phyloP scores from a whole-genome alignment of 2,888 invertebrate species.

The Drosophila monieri region DNA sequence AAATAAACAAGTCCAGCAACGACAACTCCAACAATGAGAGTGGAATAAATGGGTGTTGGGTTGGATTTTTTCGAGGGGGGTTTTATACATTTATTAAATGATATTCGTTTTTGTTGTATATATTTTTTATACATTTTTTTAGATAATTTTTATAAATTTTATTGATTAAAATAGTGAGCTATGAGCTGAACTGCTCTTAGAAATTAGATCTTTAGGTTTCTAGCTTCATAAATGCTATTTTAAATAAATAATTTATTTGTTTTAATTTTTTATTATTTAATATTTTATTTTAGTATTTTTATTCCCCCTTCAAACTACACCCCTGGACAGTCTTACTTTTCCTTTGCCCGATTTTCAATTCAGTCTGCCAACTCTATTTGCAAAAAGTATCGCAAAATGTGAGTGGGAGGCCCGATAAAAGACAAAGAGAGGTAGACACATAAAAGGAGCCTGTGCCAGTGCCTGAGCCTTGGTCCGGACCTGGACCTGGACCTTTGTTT shows the following conservation, averaged over 20 bases:
- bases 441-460: constrained; percentile 15
- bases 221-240: background rate
- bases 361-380: constrained; percentile 81
- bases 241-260: too few relatives aligned
- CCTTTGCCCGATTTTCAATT: constrained; percentile 52
- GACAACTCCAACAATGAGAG: constrained; percentile 25
- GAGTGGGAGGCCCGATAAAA: constrained; percentile 18
- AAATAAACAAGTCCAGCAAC: constrained; percentile 63
- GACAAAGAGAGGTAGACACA: background rate
- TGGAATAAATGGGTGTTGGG: constrained; percentile 4
- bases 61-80: background rate
- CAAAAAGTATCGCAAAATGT: constrained; percentile 41
- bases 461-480: constrained; percentile 1
- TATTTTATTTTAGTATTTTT: background rate
- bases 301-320: background rate
- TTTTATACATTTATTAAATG: background rate
- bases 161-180: too few relatives aligned
- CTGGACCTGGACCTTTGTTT: constrained; percentile 80
- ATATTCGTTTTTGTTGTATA: too few relatives aligned
- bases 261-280: background rate
- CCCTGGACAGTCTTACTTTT: background rate
- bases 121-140: background rate
- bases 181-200: too few relatives aligned
- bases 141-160: background rate
- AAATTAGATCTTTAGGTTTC: background rate